Evolutionary conservation across 2,888 invertebrate species (phyloP).

Genomic region (Tenthredo scrophulariae): DNA sequence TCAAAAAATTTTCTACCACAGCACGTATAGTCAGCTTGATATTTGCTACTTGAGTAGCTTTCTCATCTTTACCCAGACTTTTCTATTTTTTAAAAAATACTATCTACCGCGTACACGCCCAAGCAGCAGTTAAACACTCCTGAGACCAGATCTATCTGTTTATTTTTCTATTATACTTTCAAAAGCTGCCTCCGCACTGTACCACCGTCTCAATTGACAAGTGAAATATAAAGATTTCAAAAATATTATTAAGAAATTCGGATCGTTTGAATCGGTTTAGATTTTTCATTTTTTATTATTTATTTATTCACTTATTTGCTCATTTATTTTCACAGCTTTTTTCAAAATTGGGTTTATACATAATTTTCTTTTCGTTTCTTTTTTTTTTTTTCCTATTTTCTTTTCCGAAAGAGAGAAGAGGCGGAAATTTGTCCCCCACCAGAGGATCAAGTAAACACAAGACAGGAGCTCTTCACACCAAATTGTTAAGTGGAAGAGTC

Average conservation of each 20-base stretch:
- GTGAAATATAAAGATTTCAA: not conserved
- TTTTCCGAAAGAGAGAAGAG: not conserved
- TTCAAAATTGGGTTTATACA: not conserved
- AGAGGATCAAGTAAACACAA: constrained; percentile 64
- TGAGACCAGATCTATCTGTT: constrained; percentile 44
- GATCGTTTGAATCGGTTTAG: not conserved
- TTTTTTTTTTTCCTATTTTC: not conserved
- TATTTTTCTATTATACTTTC: constrained; percentile 44
- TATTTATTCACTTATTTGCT: not conserved
- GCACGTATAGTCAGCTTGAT: constrained; percentile 5
- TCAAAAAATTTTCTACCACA: not conserved
- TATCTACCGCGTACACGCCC: not conserved
- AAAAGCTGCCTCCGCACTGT: not conserved
- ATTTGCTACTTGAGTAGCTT: constrained; percentile 55
- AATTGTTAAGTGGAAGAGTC: constrained; percentile 72
- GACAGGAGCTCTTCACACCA: constrained; percentile 72
- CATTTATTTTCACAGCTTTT: not conserved
- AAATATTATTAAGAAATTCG: not conserved
- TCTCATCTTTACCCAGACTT: constrained; percentile 41
- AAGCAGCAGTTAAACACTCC: constrained; percentile 53
- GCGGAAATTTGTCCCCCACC: constrained; percentile 51
- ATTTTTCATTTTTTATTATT: not conserved
- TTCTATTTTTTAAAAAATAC: constrained; percentile 1
- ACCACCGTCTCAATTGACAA: not conserved
- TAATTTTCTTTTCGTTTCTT: not conserved